phyloP scores from a whole-genome alignment of 2,888 invertebrate genomes.

The Eupithecia centaureata region DNA sequence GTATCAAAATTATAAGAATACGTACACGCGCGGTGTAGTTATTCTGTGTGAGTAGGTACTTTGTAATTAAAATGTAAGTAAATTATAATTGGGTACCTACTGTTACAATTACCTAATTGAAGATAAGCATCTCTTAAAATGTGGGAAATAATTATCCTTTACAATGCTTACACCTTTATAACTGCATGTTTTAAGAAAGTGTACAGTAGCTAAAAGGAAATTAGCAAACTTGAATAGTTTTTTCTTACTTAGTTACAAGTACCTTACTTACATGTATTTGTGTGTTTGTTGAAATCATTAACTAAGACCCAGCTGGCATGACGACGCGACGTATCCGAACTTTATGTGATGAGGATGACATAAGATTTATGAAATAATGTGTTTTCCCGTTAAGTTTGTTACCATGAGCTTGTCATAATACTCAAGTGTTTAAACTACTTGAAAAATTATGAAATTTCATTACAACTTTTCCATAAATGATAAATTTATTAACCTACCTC shows the following conservation, averaged over 20 bases:
- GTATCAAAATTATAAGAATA: background rate
- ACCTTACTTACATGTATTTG: background rate
- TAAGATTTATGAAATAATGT: conserved; percentile 33
- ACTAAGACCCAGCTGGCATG: conserved; percentile 6
- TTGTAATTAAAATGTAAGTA: background rate
- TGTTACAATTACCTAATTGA: background rate
- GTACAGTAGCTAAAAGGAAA: too few relatives aligned
- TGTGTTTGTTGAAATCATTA: conserved; percentile 1
- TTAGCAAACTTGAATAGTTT: background rate
- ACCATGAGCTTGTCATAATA: background rate
- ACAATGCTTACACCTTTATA: background rate
- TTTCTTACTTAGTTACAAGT: background rate
- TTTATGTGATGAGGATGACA: conserved; percentile 27
- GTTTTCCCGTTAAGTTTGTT: conserved; percentile 14
- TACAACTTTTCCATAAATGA: background rate
- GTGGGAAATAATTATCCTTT: background rate
- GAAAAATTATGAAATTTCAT: background rate
- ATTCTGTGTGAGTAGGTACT: background rate
- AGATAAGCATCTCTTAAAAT: background rate
- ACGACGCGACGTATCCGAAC: conserved; percentile 35
- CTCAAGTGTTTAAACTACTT: background rate
- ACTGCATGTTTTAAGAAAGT: background rate
- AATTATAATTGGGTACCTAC: too few relatives aligned
- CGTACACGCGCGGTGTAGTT: background rate
- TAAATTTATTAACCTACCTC: background rate